Evolutionary conservation across 2,797 vertebrate species (phyloP).

Genomic region (Loriculus beryllinus): DNA sequence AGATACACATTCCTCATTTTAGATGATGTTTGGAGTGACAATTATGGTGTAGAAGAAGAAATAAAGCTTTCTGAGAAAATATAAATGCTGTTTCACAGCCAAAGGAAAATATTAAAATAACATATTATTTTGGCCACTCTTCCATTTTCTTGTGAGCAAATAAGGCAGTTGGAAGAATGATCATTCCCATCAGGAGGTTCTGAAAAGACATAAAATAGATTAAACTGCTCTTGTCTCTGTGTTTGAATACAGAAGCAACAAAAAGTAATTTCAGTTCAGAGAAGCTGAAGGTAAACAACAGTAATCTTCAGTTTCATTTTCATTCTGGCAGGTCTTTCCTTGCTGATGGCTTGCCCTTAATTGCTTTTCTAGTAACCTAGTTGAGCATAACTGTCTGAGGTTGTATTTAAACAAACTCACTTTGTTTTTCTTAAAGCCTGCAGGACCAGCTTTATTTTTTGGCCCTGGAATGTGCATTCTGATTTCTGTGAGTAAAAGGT

Average conservation of each 20-base stretch:
- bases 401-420: conserved; percentile 28
- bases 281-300: conserved; percentile 54
- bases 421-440: conserved; percentile 39
- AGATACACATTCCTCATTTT: not conserved
- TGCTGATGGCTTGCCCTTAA: conserved; percentile 44
- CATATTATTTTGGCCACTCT: not conserved
- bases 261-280: conserved; percentile 56
- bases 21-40: not conserved
- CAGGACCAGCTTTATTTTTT: not conserved
- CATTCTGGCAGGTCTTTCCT: conserved; percentile 44
- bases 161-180: conserved; percentile 40
- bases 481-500: not conserved
- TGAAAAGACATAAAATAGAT: conserved; percentile 60
- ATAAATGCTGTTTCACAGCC: not conserved
- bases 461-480: not conserved
- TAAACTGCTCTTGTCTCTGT: conserved; percentile 45
- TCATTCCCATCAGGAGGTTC: conserved; percentile 54
- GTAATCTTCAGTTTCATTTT: conserved; percentile 50
- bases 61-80: not conserved
- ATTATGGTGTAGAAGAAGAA: not conserved
- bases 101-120: conserved; percentile 4
- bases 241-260: conserved; percentile 36
- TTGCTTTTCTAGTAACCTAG: conserved; percentile 63
- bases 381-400: conserved; percentile 40
- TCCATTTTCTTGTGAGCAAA: conserved; percentile 24